Evolutionary conservation across 2,797 vertebrate species (phyloP), one percentile per base, ranked within the genome.

Genomic region (Xenops minutus): DNA sequence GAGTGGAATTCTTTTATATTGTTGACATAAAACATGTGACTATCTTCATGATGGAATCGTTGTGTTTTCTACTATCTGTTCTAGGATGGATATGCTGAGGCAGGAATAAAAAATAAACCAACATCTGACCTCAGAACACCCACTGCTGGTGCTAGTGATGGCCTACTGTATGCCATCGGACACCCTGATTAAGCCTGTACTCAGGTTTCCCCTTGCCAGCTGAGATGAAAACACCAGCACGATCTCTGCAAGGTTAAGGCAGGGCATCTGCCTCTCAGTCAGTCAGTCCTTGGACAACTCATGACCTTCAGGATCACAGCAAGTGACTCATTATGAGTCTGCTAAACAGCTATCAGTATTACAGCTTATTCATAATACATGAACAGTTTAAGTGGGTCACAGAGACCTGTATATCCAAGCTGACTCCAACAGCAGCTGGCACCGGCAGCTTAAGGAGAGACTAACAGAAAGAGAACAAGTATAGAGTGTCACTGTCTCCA

Each of bases 361-460:
- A 95, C 79, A 92, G 90, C 92, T 93, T 85, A 94, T 92, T 89
- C 75, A 95, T 93, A 96, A 95, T 92, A 93, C 80, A 92, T 73
- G 59, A 85, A 41, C 34, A 71, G 64, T 74, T 90, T 87, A 92
- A 82, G 67, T 87, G 87, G 78, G 71, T 94, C 80, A 86, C 59
- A 64, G 56, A 85, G 59, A 92, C 67, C 85, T 85, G 63, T 34
- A 37, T n/a, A 71, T 29, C 71, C 71, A 54, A 12, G 73, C 55
- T 17, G 73, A 52, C 80, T 93, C 66, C 55, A 86, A 24, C 46
- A 85, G 90, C 0, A 0, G 64, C 67, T 7, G 0, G 75, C 1
- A 23, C 71, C 10, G 41, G 48, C 55, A 79, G 73, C 71, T 69
- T 69, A 69, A 86, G 84, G 86, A 26, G 87, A 52, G 22, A 92